Conservation (phyloP, 1,140 invertebrate genomes). For the Drosophila nasuta region DNA sequence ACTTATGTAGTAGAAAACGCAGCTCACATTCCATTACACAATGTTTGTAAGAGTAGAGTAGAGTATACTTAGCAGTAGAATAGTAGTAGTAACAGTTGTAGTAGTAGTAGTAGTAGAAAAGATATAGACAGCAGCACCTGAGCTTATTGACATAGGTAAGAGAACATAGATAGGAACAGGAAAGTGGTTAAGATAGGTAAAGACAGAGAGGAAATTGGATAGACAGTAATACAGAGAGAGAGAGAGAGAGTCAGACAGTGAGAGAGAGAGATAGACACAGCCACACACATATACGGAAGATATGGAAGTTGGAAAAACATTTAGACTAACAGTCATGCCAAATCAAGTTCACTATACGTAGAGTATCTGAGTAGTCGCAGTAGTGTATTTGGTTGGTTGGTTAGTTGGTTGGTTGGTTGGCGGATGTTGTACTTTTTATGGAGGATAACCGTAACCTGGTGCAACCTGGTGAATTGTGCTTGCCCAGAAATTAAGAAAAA, state of each 20-base stretch:
- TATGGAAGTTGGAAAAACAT: slow-evolving; percentile 62
- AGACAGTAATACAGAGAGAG: slow-evolving; percentile 28
- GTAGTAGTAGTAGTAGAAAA: slow-evolving; percentile 31
- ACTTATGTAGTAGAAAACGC: slow-evolving; percentile 55
- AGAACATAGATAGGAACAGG: slow-evolving; percentile 21
- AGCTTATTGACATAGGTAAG: slow-evolving; percentile 36
- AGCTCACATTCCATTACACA: slow-evolving; percentile 59
- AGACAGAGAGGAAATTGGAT: slow-evolving; percentile 18
- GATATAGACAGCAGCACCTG: slow-evolving; percentile 50
- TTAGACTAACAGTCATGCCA: slow-evolving; percentile 79
- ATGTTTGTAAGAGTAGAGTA: slow-evolving; percentile 39
- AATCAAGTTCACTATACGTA: slow-evolving; percentile 73
- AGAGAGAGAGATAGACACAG: slow-evolving; percentile 34
- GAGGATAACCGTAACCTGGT: slow-evolving; percentile 3
- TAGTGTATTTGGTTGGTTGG: slow-evolving; percentile 10
- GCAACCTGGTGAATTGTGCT: slow-evolving; percentile 10
- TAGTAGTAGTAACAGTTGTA: background rate
- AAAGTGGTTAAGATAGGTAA: slow-evolving; percentile 34
- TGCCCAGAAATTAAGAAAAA: slow-evolving; percentile 57
- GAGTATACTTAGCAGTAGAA: slow-evolving; percentile 44
- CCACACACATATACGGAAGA: slow-evolving; percentile 53
- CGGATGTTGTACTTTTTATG: slow-evolving; percentile 3
- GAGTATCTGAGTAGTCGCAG: slow-evolving; percentile 56
- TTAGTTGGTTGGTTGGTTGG: slow-evolving; percentile 6
- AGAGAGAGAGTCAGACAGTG: slow-evolving; percentile 23